These are phyloP conservation scores for Denticeps clupeoides DNA, from an alignment of 2,797 vertebrate genomes.

Conservation along the genomic window DNA sequence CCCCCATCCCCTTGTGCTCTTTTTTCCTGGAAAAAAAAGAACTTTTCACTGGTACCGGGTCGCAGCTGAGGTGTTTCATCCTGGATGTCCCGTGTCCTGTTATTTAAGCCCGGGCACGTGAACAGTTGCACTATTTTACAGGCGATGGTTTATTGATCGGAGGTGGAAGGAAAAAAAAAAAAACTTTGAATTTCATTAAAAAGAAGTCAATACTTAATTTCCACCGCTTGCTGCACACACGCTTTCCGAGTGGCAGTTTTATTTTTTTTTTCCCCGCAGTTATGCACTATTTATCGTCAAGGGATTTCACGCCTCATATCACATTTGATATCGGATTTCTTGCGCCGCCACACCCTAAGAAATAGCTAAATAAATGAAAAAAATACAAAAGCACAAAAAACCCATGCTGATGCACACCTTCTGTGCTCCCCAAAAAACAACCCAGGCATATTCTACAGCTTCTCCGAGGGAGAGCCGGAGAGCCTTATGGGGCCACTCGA, in stretches of 20 bases:
- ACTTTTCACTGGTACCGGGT: no score
- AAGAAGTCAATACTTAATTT: slow-evolving; percentile 67
- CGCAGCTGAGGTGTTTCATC: slow-evolving; percentile 40
- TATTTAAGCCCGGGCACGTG: slow-evolving; percentile 13
- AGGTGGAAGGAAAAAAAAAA: no score
- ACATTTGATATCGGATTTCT: slow-evolving; percentile 35
- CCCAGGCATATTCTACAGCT: slow-evolving; percentile 32
- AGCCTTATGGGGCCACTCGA: slow-evolving; percentile 44
- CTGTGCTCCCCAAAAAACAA: no score
- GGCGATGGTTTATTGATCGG: slow-evolving; percentile 63
- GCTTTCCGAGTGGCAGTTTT: slow-evolving; percentile 40
- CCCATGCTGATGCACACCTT: neutral
- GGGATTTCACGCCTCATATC: slow-evolving; percentile 32
- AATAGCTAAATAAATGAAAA: slow-evolving; percentile 33
- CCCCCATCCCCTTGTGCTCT: slow-evolving; percentile 3
- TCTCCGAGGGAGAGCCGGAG: slow-evolving; percentile 29
- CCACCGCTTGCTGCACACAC: slow-evolving; percentile 53
- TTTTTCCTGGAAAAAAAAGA: no score
- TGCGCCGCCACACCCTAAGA: slow-evolving; percentile 20
- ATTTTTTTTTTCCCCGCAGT: slow-evolving; percentile 33
- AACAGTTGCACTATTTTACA: slow-evolving; percentile 58
- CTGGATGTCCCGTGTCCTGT: slow-evolving; percentile 18
- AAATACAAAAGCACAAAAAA: slow-evolving; percentile 36
- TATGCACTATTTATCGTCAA: slow-evolving; percentile 38
- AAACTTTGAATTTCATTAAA: slow-evolving; percentile 74